phyloP scores from a whole-genome alignment of 1,140 invertebrate species.

The Procambarus virginalis region DNA sequence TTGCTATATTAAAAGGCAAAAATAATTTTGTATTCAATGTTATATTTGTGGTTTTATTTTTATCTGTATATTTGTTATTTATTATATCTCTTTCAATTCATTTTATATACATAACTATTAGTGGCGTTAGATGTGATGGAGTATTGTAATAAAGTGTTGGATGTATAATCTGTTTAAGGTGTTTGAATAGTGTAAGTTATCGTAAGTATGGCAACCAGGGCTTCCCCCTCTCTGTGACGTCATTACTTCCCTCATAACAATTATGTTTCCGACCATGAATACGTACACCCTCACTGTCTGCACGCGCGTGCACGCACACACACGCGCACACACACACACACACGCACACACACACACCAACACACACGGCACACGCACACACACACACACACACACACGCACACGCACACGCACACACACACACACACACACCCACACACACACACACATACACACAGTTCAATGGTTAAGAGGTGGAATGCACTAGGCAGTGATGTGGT shows the following conservation, averaged over 20 bases:
- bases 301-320: not conserved
- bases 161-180: no score
- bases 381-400: not conserved
- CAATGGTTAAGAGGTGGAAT: no score
- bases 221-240: constrained; percentile 39
- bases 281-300: not conserved
- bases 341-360: constrained; percentile 4
- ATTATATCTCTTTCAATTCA: no score
- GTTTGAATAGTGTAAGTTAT: not conserved
- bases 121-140: no score
- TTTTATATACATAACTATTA: no score
- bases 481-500: no score
- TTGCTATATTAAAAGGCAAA: no score
- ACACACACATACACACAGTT: no score
- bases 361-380: not conserved
- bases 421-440: not conserved
- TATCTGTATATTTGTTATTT: no score
- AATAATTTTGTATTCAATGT: no score
- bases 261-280: constrained; percentile 40
- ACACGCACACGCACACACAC: not conserved
- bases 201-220: not conserved
- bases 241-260: constrained; percentile 53
- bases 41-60: no score
- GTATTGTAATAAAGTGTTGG: no score
- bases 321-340: not conserved